phyloP scores from a whole-genome alignment of 1,140 invertebrate species.

The Atta texana region DNA sequence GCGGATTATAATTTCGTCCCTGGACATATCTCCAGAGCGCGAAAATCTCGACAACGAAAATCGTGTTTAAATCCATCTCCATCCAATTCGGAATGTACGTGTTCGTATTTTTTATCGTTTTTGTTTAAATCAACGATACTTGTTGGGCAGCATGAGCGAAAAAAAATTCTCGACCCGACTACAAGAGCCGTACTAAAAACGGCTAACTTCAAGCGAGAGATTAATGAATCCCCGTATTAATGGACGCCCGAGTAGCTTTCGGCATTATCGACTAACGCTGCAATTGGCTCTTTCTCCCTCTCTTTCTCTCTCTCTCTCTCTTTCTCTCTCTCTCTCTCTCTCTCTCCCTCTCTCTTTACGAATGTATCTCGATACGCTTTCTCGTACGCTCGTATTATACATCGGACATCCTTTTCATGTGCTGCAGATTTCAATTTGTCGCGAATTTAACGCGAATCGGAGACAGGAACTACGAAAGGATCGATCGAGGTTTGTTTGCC shows the following conservation, averaged over 20 bases:
- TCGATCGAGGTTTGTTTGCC: constrained; percentile 66
- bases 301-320: not conserved
- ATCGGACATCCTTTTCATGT: constrained; percentile 2
- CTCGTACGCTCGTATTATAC: not conserved
- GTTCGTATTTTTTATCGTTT: constrained; percentile 4
- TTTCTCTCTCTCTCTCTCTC: not conserved
- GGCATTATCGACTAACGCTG: constrained; percentile 41
- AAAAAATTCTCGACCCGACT: not conserved
- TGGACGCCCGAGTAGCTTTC: constrained; percentile 45
- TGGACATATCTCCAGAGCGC: not conserved
- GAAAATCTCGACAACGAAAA: not conserved
- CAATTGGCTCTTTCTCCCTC: not conserved
- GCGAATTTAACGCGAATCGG: constrained; percentile 45
- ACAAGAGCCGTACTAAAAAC: constrained; percentile 18
- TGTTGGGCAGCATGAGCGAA: not conserved
- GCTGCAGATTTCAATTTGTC: constrained; percentile 27
- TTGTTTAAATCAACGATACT: constrained; percentile 8
- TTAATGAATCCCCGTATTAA: constrained; percentile 45
- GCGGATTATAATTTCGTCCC: not conserved
- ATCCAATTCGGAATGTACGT: not conserved
- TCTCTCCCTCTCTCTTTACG: not conserved
- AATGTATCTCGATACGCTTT: not conserved
- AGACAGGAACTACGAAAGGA: constrained; percentile 49
- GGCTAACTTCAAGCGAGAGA: constrained; percentile 10
- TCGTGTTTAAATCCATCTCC: not conserved